Evolutionary conservation across 2,113 vertebrate species (phyloP).

Genomic region (Meriones unguiculatus): DNA sequence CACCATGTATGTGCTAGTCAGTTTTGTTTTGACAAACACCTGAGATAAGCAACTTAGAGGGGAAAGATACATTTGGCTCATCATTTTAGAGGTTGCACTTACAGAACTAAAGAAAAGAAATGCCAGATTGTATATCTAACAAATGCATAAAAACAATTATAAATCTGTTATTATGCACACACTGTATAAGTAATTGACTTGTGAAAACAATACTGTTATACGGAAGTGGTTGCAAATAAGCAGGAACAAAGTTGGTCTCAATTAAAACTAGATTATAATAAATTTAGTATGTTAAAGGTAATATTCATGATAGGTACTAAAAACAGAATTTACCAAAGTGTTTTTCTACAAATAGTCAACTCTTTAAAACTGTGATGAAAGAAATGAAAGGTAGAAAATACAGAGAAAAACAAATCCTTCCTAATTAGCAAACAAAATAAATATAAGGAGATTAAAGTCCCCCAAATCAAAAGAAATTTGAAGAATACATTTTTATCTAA

Average conservation of each 20-base stretch:
- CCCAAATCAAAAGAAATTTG: slow-evolving; percentile 3
- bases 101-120: neutral
- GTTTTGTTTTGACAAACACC: slow-evolving; percentile 10
- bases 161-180: slow-evolving; percentile 13
- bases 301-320: slow-evolving; percentile 39
- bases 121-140: neutral
- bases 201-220: neutral
- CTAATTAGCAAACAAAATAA: slow-evolving; percentile 36
- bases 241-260: slow-evolving; percentile 21
- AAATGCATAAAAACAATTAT: slow-evolving; percentile 19
- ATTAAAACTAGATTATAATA: slow-evolving; percentile 27
- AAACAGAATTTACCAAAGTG: slow-evolving; percentile 13
- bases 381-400: neutral
- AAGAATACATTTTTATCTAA: slow-evolving; percentile 5
- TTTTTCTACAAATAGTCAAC: slow-evolving; percentile 39
- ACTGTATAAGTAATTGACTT: slow-evolving; percentile 23
- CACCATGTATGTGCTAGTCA: neutral
- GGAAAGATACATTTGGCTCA: slow-evolving; percentile 38
- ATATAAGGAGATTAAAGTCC: slow-evolving; percentile 15
- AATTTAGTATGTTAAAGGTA: slow-evolving; percentile 13
- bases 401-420: slow-evolving; percentile 35
- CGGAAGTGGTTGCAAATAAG: neutral
- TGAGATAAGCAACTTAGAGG: neutral
- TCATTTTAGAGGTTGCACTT: neutral
- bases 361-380: slow-evolving; percentile 4